phyloP scores from a whole-genome alignment of 2,113 vertebrate genomes.

The Carassius auratus region DNA sequence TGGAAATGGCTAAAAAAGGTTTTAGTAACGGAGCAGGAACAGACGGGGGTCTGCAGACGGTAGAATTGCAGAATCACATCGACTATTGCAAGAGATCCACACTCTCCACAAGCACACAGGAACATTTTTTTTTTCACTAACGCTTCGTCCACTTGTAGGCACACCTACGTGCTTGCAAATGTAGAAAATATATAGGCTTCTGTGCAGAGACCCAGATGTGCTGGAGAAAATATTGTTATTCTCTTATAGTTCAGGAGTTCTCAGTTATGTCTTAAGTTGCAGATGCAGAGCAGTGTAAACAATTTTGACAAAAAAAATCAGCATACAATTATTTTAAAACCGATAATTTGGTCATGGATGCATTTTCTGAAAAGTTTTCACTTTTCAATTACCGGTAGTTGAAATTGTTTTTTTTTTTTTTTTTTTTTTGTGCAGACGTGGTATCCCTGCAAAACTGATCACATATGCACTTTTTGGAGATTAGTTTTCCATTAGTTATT shows the following conservation, averaged over 20 bases:
- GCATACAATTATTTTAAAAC: not conserved
- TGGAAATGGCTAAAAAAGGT: slow-evolving; percentile 1
- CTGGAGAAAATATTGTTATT: not conserved
- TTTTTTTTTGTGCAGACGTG: not conserved
- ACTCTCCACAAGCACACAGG: not conserved
- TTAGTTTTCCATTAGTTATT: not conserved
- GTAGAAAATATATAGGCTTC: not conserved
- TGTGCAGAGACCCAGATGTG: not conserved
- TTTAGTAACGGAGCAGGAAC: not conserved
- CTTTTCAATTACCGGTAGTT: no score
- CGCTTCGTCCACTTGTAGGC: not conserved
- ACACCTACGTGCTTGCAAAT: slow-evolving; percentile 10
- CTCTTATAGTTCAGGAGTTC: not conserved
- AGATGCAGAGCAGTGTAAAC: not conserved
- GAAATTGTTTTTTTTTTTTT: no score
- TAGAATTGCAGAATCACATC: slow-evolving; percentile 15
- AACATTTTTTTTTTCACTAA: not conserved
- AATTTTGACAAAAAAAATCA: not conserved
- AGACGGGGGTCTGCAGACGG: not conserved
- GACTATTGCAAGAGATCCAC: slow-evolving; percentile 5
- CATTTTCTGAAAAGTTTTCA: not conserved
- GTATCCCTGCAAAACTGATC: not conserved
- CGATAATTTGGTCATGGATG: not conserved
- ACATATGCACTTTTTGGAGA: not conserved
- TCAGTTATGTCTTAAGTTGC: not conserved